Conservation (phyloP, 1,140 invertebrate species). For the Anadara kagoshimensis region DNA sequence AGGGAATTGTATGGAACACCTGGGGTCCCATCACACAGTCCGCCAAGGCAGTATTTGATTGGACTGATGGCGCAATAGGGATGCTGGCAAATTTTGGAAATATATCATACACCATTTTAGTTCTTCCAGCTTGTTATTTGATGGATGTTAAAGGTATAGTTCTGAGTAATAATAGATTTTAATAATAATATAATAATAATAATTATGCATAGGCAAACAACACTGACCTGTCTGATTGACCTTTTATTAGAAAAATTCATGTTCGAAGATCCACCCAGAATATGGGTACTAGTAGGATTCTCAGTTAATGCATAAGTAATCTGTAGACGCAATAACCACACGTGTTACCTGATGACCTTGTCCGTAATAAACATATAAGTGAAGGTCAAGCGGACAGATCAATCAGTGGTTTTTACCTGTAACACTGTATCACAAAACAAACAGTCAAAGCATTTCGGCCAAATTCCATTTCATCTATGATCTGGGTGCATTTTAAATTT, state of each 20-base stretch:
- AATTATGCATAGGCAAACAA: neutral
- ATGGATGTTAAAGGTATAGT: conserved; percentile 57
- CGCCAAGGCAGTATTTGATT: conserved; percentile 72
- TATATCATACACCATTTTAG: conserved; percentile 73
- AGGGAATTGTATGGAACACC: conserved; percentile 74
- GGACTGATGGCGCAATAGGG: conserved; percentile 73
- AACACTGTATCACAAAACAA: too few species aligned
- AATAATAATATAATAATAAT: neutral
- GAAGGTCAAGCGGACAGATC: too few species aligned
- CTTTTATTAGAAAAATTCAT: too few species aligned
- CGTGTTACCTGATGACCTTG: too few species aligned
- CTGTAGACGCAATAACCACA: too few species aligned
- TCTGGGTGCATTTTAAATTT: too few species aligned
- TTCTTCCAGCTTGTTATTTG: conserved; percentile 74
- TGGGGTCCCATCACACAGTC: conserved; percentile 76
- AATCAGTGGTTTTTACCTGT: too few species aligned
- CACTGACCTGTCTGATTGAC: too few species aligned
- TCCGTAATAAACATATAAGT: too few species aligned
- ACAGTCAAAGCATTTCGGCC: too few species aligned
- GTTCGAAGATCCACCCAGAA: neutral
- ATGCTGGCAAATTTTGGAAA: conserved; percentile 76
- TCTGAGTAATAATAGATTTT: neutral
- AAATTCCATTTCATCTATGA: too few species aligned
- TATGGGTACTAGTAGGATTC: neutral
- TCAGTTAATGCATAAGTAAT: neutral